phyloP scores from a whole-genome alignment of 2,888 invertebrate genomes.

The Geotrupes spiniger region DNA sequence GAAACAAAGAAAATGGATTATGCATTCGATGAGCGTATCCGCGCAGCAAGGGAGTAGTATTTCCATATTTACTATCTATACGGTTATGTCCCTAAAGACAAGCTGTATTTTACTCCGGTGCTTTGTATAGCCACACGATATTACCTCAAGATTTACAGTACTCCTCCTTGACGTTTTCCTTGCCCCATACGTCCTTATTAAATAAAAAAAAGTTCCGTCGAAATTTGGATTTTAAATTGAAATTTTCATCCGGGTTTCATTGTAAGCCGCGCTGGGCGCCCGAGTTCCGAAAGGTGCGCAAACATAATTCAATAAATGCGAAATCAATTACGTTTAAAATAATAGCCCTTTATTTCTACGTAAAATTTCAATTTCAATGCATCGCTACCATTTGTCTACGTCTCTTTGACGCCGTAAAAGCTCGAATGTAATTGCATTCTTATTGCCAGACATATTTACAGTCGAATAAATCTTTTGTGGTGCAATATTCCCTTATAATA shows the following conservation, averaged over 20 bases:
- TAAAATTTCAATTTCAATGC: constrained; percentile 28
- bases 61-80: constrained; percentile 12
- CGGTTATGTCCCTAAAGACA: constrained; percentile 2
- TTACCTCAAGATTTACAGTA: no score
- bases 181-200: no score
- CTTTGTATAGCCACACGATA: no score
- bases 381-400: constrained; percentile 27
- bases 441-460: constrained; percentile 31
- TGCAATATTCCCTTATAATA: constrained; percentile 4
- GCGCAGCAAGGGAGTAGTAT: constrained; percentile 5
- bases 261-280: no score
- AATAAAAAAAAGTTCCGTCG: no score
- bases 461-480: constrained; percentile 30
- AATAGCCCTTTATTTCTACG: constrained; percentile 19
- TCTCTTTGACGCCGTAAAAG: constrained; percentile 29
- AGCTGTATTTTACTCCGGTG: neutral
- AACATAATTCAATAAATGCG: neutral
- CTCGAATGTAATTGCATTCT: constrained; percentile 31
- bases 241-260: no score
- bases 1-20: no score
- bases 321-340: constrained; percentile 21
- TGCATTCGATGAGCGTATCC: no score
- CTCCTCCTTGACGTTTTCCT: no score
- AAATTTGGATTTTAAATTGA: no score
- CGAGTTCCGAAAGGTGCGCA: no score